These are phyloP conservation scores for Hemitrygon akajei DNA, from an alignment of 2,797 vertebrate species.

Conservation along the genomic window DNA sequence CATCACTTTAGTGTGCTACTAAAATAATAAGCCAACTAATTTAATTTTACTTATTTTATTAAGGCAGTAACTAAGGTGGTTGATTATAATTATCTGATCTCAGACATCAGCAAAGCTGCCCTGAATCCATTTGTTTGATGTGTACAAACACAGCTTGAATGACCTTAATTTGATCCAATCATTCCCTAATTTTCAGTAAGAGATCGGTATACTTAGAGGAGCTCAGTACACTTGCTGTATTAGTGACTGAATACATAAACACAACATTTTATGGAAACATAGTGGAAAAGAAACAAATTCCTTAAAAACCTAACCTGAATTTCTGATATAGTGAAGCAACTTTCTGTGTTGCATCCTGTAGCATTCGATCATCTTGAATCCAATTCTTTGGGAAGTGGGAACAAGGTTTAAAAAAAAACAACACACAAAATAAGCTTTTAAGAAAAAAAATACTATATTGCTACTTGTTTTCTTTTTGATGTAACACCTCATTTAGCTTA, in stretches of 20 bases:
- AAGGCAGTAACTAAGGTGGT: background rate
- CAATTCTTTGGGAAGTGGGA: constrained; percentile 65
- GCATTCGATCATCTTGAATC: constrained; percentile 89
- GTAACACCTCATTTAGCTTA: background rate
- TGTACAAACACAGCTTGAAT: background rate
- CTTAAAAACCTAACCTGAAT: constrained; percentile 68
- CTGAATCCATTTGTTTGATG: background rate
- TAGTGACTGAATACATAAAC: background rate
- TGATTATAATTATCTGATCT: background rate
- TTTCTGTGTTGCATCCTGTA: constrained; percentile 93
- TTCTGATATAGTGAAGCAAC: constrained; percentile 90
- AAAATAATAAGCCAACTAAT: too few relatives aligned
- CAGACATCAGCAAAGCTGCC: background rate
- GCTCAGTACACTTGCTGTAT: background rate
- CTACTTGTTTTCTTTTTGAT: background rate
- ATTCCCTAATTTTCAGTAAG: background rate
- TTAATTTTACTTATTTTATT: too few relatives aligned
- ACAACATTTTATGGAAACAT: background rate
- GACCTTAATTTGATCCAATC: background rate
- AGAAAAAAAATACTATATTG: background rate
- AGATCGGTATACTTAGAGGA: background rate
- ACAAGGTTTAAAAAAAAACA: background rate
- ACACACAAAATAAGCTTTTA: background rate
- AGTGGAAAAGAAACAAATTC: background rate
- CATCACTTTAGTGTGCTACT: background rate